Base-by-base conservation (phyloP, 2,113 vertebrate species). In the Rhinopomastus cyanomelas region DNA sequence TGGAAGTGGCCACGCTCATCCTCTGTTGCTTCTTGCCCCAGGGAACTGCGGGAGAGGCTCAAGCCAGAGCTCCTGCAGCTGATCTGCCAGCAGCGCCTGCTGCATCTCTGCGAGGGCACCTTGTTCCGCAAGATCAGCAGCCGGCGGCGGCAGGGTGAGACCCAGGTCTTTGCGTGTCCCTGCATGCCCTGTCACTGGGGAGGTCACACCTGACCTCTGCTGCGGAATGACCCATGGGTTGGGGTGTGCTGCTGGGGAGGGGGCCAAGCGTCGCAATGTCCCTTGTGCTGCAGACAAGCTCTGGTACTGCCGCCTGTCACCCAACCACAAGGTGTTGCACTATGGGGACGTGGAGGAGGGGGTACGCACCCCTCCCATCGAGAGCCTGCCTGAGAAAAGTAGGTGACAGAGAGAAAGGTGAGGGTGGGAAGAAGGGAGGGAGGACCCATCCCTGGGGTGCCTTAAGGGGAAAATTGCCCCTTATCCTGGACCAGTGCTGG, bases 281-380 rank as follows among this genome's bases (percentile, higher is more conserved):
- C 39, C 39, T 42, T 42, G 39, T 80, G 49, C 71, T 81, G 51
- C 92, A 99, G 99, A 99, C 95, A 99, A 99, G 90, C 96, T 99
- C 84, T 99, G 99, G 99, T 99, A 98, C 97, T 99, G 99, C 81
- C 98, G 99, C 60, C 94, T 99, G 81, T 99, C 99, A 1, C 98
- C 98, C 60, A 99, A 99, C 96, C 98, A 99, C 97, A 99, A 99
- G 95, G 98, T 99, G 87, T 97, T 99, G 84, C 99, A 99, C 96
- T 99, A 98, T 1, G 99, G 99, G 18, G 99, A 99, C 0, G 96
- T 99, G 87, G 99, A 99, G 29, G 98, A 98, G 29, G 98, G 98
- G 11, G 66, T 83, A 1, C 93, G 96, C 6, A 97, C 74, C 4
- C 98, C 98, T 3, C 92, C 98, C 30, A 98, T 99, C 1, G 99